phyloP scores from a whole-genome alignment of 1,140 invertebrate genomes.

The Papilio polyxenes region DNA sequence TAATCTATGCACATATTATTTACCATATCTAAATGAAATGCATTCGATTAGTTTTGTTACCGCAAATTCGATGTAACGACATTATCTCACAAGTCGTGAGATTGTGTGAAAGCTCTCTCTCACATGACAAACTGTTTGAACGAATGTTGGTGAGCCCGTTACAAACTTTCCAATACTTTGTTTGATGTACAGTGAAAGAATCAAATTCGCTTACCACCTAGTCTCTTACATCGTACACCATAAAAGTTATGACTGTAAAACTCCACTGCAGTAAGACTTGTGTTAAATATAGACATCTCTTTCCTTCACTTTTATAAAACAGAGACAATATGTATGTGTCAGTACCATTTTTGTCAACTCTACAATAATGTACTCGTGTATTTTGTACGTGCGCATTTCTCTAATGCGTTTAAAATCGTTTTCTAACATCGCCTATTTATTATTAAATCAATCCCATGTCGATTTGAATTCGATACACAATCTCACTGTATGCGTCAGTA shows the following conservation, averaged over 20 bases:
- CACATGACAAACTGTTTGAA: conserved; percentile 4
- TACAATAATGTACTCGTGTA: background rate
- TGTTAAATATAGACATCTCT: too few species aligned
- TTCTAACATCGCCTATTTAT: background rate
- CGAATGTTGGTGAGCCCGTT: background rate
- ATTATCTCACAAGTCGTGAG: background rate
- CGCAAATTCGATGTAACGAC: too few species aligned
- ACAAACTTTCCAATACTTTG: conserved; percentile 14
- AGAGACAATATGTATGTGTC: background rate
- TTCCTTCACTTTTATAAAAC: background rate
- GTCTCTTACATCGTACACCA: background rate
- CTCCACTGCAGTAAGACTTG: too few species aligned
- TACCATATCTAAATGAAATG: too few species aligned
- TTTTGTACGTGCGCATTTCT: background rate
- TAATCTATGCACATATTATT: too few species aligned
- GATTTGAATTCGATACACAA: background rate
- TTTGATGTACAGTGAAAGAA: background rate
- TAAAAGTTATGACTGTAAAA: background rate
- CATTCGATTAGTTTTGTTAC: too few species aligned
- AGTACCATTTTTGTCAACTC: background rate
- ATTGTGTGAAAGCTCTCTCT: conserved; percentile 20
- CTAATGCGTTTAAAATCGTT: background rate
- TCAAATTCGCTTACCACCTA: background rate
- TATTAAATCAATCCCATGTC: background rate
- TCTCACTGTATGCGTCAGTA: background rate